A percentile compares a stretch with the other conserved stretches of the same genome.
phyloP scores from a whole-genome alignment of 2,797 vertebrate genomes.

The Myotis daubentonii region DNA sequence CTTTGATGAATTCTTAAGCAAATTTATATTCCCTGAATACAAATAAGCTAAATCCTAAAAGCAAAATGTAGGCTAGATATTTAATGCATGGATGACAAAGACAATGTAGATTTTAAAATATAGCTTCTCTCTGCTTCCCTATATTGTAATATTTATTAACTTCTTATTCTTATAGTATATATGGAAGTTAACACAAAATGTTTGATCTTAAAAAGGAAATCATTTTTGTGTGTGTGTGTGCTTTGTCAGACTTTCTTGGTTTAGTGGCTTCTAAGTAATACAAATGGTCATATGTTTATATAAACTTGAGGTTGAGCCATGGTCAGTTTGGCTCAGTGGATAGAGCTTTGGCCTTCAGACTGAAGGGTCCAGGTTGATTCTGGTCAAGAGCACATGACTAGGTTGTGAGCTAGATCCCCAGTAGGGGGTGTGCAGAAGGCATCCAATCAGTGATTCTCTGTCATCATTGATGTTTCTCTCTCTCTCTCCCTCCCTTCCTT shows the following conservation, averaged over 20 bases:
- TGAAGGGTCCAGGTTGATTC: too few relatives aligned
- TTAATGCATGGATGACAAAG: slow-evolving; percentile 35
- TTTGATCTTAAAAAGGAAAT: slow-evolving; percentile 31
- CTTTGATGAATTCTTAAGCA: background rate
- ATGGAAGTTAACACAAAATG: background rate
- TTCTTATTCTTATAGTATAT: background rate
- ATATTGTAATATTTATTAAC: slow-evolving; percentile 6
- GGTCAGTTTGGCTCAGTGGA: too few relatives aligned
- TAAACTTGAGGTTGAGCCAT: background rate
- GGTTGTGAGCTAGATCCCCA: too few relatives aligned
- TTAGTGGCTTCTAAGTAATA: background rate
- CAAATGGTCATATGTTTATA: background rate
- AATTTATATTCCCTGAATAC: slow-evolving; percentile 33
- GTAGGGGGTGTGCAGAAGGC: too few relatives aligned
- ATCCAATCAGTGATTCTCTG: too few relatives aligned
- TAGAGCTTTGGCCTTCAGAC: too few relatives aligned
- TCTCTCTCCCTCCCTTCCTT: too few relatives aligned
- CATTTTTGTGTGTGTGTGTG: background rate
- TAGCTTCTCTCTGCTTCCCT: background rate
- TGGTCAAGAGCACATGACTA: too few relatives aligned
- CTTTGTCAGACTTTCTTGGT: background rate
- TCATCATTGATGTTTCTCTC: too few relatives aligned
- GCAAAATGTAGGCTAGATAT: background rate
- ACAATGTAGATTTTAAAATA: slow-evolving; percentile 34
- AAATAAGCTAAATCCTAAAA: slow-evolving; percentile 14